Conservation (phyloP, 2,113 vertebrate species). For the Cyanoramphus novaezelandiae region DNA sequence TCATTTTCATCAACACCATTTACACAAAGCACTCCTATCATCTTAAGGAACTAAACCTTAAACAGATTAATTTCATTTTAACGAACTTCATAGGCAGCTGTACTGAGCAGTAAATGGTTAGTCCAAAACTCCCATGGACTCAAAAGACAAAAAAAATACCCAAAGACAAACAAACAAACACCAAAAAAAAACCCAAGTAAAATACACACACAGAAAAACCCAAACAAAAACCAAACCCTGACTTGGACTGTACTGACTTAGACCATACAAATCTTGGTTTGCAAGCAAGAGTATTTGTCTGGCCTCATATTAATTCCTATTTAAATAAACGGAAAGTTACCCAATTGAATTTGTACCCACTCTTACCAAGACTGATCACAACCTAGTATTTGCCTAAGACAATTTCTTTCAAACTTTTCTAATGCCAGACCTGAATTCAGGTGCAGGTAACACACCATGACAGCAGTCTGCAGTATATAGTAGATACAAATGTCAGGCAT, state of each 20-base stretch:
- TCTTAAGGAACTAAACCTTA: background rate
- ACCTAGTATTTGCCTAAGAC: background rate
- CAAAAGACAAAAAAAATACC: background rate
- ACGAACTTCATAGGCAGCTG: background rate
- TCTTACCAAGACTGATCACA: background rate
- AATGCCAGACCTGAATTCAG: background rate
- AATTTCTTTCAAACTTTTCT: background rate
- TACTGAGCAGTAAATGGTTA: background rate
- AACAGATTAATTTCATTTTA: background rate
- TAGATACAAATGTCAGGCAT: background rate
- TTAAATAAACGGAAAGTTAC: background rate
- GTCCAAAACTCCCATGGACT: background rate
- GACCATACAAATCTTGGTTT: background rate
- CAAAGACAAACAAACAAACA: background rate
- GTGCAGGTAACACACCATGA: background rate
- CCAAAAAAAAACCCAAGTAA: background rate
- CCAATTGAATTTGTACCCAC: background rate
- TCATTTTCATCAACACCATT: background rate
- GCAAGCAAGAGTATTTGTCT: background rate
- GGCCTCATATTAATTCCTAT: background rate
- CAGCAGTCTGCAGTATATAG: background rate
- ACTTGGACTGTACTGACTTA: background rate
- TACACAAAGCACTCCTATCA: background rate
- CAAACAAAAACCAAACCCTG: background rate
- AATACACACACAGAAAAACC: background rate